These are phyloP conservation scores for Procambarus virginalis DNA, from an alignment of 1,140 invertebrate genomes.

Conservation along the genomic window DNA sequence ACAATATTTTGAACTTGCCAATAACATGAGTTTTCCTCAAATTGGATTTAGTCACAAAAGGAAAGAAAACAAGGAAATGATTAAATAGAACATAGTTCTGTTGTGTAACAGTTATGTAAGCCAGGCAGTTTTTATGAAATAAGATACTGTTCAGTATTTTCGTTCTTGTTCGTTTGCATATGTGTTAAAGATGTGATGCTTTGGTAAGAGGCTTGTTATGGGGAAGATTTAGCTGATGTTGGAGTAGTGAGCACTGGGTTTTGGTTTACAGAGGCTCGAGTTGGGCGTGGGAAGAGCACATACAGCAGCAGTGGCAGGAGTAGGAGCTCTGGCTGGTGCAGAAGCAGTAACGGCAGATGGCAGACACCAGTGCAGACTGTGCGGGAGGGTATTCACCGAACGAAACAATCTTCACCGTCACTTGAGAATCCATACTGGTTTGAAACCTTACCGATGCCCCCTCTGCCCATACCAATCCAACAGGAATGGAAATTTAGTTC, in stretches of 20 bases:
- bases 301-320: constrained; percentile 25
- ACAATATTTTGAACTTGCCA: too few species aligned
- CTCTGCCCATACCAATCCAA: constrained; percentile 69
- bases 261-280: constrained; percentile 61
- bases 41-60: too few species aligned
- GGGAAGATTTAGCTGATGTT: background rate
- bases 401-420: constrained; percentile 69
- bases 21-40: too few species aligned
- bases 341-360: constrained; percentile 20
- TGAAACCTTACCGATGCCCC: constrained; percentile 70
- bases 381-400: constrained; percentile 65
- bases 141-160: background rate
- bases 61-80: too few species aligned
- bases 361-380: constrained; percentile 52
- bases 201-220: background rate
- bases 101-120: background rate
- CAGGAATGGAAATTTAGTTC: constrained; percentile 61
- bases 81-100: too few species aligned
- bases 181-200: background rate
- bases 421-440: constrained; percentile 71
- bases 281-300: constrained; percentile 30
- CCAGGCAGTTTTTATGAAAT: background rate
- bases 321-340: constrained; percentile 18
- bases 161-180: background rate
- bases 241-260: constrained; percentile 42